Percentiles rank a stretch among this genome's conserved stretches.
phyloP scores from a whole-genome alignment of 2,797 vertebrate species.

The Muraenolepis orangiensis region DNA sequence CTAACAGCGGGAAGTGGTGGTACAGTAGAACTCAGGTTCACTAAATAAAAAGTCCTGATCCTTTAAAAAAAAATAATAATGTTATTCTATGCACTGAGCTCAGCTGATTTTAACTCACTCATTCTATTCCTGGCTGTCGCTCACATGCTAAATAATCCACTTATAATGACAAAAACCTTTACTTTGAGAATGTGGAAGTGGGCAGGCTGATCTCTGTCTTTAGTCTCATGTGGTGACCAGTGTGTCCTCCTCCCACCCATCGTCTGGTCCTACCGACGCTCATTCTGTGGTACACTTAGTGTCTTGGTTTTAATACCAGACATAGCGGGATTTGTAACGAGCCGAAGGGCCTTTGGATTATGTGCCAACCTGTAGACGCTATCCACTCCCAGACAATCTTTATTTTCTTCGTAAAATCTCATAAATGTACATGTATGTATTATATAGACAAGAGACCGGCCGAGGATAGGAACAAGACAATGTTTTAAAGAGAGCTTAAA shows the following conservation, averaged over 20 bases:
- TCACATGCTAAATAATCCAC: background rate
- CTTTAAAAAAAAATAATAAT: background rate
- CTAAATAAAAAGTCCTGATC: background rate
- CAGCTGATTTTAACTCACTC: background rate
- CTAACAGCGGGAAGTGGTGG: background rate
- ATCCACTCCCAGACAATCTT: slow-evolving; percentile 35
- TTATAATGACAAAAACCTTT: background rate
- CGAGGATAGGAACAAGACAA: slow-evolving; percentile 43
- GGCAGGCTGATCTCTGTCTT: background rate
- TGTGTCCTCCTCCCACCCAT: background rate
- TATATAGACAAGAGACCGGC: slow-evolving; percentile 56
- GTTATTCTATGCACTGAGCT: background rate
- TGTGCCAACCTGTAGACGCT: slow-evolving; percentile 64
- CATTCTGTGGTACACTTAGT: background rate
- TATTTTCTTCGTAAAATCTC: slow-evolving; percentile 54
- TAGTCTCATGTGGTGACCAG: background rate
- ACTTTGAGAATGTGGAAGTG: background rate
- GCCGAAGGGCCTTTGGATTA: slow-evolving; percentile 3
- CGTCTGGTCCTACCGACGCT: background rate
- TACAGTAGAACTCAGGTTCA: background rate
- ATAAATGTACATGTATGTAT: slow-evolving; percentile 61
- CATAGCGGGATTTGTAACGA: background rate
- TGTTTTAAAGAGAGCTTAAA: slow-evolving; percentile 69
- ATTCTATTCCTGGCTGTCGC: background rate
- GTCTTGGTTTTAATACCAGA: background rate